Evolutionary conservation across 2,113 vertebrate genomes (phyloP).

Genomic region (Otolemur garnettii): DNA sequence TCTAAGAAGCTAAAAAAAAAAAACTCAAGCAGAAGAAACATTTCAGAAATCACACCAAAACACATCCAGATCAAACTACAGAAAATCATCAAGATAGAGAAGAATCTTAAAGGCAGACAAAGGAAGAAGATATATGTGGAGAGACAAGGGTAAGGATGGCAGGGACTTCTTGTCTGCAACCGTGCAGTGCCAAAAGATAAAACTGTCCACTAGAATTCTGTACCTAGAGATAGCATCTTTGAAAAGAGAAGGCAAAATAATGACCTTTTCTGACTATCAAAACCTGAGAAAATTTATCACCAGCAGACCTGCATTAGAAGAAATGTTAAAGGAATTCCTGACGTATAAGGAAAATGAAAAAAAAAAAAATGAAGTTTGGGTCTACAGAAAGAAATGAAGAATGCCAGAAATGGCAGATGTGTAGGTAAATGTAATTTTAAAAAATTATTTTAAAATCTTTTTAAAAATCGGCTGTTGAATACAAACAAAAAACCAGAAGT

Average conservation of each 20-base stretch:
- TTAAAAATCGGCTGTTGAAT: neutral
- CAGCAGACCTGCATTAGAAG: neutral
- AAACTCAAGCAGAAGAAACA: neutral
- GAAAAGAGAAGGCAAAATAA: neutral
- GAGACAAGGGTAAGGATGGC: neutral
- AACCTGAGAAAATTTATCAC: neutral
- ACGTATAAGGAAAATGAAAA: conserved; percentile 9
- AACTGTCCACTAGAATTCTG: neutral
- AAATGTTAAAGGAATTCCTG: neutral
- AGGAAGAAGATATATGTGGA: neutral
- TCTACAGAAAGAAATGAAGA: neutral
- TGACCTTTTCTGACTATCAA: neutral
- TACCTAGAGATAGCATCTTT: neutral
- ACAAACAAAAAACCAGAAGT: neutral
- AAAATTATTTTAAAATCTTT: neutral
- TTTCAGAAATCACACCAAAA: neutral
- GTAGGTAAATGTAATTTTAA: neutral
- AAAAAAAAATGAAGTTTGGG: neutral
- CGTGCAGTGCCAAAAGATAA: neutral
- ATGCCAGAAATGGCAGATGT: neutral
- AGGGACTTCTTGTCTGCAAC: neutral
- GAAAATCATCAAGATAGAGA: neutral
- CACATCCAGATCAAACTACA: neutral
- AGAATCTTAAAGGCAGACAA: neutral
- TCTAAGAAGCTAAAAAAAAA: conserved; percentile 5